These are phyloP conservation scores for Connochaetes taurinus DNA, from an alignment of 2,113 vertebrate species.

Conservation along the genomic window DNA sequence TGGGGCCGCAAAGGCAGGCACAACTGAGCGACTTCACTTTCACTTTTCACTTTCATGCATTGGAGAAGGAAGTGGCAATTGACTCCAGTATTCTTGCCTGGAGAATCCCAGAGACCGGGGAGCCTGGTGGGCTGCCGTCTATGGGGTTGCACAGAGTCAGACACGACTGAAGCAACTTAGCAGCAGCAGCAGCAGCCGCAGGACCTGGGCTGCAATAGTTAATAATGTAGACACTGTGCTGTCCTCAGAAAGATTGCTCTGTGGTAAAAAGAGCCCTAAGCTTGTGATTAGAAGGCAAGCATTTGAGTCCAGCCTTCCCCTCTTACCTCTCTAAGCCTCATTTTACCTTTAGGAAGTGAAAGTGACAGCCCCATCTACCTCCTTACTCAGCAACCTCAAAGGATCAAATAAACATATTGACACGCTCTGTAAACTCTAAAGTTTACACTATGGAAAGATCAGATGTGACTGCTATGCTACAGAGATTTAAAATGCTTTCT, in stretches of 20 bases:
- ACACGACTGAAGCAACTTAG: too few relatives aligned
- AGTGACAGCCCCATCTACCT: neutral
- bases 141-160: too few relatives aligned
- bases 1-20: too few relatives aligned
- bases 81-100: too few relatives aligned
- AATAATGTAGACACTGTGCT: neutral
- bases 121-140: too few relatives aligned
- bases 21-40: too few relatives aligned
- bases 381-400: neutral
- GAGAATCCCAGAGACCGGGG: too few relatives aligned
- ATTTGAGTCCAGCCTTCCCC: neutral
- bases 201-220: neutral
- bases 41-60: too few relatives aligned
- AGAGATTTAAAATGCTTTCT: neutral
- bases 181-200: neutral
- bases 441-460: neutral
- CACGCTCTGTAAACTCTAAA: neutral
- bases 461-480: neutral
- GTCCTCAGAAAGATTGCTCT: neutral
- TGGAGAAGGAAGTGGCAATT: too few relatives aligned
- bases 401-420: neutral
- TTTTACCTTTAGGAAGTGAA: neutral
- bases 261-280: neutral
- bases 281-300: neutral
- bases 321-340: neutral